Evolutionary conservation across 2,113 vertebrate species (phyloP).

Genomic region (Pristiophorus japonicus): DNA sequence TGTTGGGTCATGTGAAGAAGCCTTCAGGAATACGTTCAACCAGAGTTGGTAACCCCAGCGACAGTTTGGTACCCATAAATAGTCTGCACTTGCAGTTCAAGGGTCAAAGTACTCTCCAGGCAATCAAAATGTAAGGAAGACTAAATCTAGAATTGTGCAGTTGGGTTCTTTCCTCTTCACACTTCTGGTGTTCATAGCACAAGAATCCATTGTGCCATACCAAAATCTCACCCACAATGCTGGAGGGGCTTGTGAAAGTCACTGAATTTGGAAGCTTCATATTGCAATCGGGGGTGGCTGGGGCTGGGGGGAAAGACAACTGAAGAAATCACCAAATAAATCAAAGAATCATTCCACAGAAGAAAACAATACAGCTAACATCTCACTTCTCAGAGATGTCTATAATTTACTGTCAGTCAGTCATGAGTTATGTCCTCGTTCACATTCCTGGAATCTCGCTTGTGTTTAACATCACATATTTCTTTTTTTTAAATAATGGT

Average conservation of each 20-base stretch:
- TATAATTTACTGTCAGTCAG: not conserved
- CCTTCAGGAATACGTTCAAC: not conserved
- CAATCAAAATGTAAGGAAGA: not conserved
- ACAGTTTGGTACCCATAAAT: not conserved
- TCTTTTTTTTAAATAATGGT: not conserved
- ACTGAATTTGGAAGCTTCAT: not conserved
- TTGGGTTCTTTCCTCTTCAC: not conserved
- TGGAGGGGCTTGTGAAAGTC: not conserved
- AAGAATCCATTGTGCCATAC: not conserved
- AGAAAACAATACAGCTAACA: not conserved
- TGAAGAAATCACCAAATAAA: not conserved
- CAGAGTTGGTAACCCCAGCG: not conserved
- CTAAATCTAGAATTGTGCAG: not conserved
- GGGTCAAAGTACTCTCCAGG: not conserved
- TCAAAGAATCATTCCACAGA: too few species aligned
- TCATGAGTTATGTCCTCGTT: not conserved
- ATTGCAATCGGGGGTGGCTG: not conserved
- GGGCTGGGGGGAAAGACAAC: not conserved
- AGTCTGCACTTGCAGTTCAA: not conserved
- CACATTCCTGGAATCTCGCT: not conserved
- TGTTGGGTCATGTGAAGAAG: not conserved
- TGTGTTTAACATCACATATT: slow-evolving; percentile 26
- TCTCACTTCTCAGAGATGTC: not conserved
- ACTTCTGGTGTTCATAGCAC: not conserved
- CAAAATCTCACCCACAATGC: not conserved